Percentiles rank a stretch among this genome's conserved stretches.
These are phyloP conservation scores for Macaca mulatta DNA, from an alignment of 2,113 vertebrate species.

Conservation along the genomic window DNA sequence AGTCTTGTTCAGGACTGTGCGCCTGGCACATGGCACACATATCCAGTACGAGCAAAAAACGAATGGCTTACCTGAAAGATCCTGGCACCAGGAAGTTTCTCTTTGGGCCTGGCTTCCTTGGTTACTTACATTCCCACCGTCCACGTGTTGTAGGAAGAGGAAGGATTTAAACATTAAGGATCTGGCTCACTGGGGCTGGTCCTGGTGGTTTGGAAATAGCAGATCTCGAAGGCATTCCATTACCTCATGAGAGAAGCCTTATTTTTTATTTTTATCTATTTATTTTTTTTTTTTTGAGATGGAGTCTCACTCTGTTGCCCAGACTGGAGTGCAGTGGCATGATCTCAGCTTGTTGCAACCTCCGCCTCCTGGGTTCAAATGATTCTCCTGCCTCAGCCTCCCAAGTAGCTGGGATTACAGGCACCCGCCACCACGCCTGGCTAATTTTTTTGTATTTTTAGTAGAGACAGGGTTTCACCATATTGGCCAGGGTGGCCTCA, in stretches of 20 bases:
- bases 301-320: too few relatives aligned
- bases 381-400: too few relatives aligned
- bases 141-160: accelerated
- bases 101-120: background rate
- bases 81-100: background rate
- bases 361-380: too few relatives aligned
- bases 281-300: too few relatives aligned
- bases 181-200: background rate
- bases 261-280: background rate
- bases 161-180: background rate
- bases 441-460: too few relatives aligned
- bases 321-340: too few relatives aligned
- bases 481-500: too few relatives aligned
- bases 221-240: background rate
- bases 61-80: background rate
- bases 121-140: background rate
- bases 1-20: background rate
- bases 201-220: background rate
- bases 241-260: background rate
- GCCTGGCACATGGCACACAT: accelerated
- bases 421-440: accelerated
- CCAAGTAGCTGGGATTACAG: too few relatives aligned
- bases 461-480: too few relatives aligned
- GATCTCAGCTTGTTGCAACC: too few relatives aligned
- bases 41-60: background rate